A percentile compares a stretch with the other conserved stretches of the same genome.
Evolutionary conservation across 2,888 invertebrate species (phyloP).

Genomic region (Tinea trinotella): DNA sequence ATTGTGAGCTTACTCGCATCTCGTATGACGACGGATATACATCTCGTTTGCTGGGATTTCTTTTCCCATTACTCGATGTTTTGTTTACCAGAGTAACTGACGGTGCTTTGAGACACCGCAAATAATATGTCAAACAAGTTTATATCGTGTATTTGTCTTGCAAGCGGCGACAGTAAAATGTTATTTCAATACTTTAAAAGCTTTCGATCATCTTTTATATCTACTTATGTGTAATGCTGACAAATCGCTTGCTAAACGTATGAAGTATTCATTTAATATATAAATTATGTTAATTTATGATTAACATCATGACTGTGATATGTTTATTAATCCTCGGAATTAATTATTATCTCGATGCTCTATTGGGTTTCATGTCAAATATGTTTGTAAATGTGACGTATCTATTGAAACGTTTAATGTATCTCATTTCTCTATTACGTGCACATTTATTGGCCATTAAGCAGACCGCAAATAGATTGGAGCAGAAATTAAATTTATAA

Average conservation of each 20-base stretch:
- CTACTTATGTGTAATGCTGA: too few species aligned
- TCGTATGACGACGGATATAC: constrained; percentile 18
- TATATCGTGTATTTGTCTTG: constrained; percentile 14
- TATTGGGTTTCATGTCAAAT: neutral
- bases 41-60: constrained; percentile 27
- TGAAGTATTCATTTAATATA: too few species aligned
- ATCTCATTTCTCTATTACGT: neutral
- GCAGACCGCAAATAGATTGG: constrained; percentile 1
- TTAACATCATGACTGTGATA: too few species aligned
- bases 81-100: constrained; percentile 25
- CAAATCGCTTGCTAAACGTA: too few species aligned
- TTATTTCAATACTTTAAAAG: neutral
- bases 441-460: neutral
- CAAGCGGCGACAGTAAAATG: neutral
- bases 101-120: constrained; percentile 25
- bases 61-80: constrained; percentile 28
- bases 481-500: constrained; percentile 10
- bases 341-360: too few species aligned
- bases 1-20: constrained; percentile 6
- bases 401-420: neutral
- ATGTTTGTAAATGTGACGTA: neutral
- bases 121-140: constrained; percentile 31
- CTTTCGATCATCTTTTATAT: too few species aligned
- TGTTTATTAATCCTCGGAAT: too few species aligned
- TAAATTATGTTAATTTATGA: too few species aligned